Evolutionary conservation across 2,113 vertebrate genomes (phyloP).

Genomic region (Machaerirhynchus nigripectus): DNA sequence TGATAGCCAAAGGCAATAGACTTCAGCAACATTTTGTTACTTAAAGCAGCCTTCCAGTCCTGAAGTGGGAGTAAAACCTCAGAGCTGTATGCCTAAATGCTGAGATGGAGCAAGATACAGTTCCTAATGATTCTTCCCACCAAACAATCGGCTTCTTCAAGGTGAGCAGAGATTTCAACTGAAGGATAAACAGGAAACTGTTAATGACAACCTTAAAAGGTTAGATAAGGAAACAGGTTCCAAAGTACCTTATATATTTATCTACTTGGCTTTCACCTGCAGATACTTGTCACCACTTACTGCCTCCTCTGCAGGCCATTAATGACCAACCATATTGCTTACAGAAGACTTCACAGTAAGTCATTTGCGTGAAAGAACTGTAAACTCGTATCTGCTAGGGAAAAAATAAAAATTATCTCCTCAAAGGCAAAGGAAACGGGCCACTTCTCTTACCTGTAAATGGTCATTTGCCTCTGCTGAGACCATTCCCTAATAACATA

Average conservation of each 20-base stretch:
- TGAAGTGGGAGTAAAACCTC: not conserved
- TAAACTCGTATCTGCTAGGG: not conserved
- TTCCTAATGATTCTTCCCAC: not conserved
- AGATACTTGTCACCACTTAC: conserved; percentile 27
- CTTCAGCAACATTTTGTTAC: not conserved
- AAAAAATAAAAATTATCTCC: not conserved
- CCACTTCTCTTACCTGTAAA: not conserved
- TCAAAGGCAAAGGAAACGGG: not conserved
- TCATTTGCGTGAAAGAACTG: not conserved
- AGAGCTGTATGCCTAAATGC: not conserved
- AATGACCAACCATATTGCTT: not conserved
- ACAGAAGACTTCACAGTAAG: not conserved
- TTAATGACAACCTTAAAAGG: conserved; percentile 44
- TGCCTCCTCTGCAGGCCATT: not conserved
- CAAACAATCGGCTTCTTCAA: not conserved
- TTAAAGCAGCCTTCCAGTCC: not conserved
- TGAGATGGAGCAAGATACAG: not conserved
- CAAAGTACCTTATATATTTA: conserved; percentile 38
- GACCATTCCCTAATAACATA: not conserved
- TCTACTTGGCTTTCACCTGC: conserved; percentile 50
- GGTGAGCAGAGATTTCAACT: conserved; percentile 26
- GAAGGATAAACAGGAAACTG: conserved; percentile 55
- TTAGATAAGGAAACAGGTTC: conserved; percentile 64
- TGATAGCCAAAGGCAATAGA: not conserved
- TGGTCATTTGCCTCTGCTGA: not conserved